Base-by-base conservation (phyloP, 2,797 vertebrate species). In the Simalia tracyae region DNA sequence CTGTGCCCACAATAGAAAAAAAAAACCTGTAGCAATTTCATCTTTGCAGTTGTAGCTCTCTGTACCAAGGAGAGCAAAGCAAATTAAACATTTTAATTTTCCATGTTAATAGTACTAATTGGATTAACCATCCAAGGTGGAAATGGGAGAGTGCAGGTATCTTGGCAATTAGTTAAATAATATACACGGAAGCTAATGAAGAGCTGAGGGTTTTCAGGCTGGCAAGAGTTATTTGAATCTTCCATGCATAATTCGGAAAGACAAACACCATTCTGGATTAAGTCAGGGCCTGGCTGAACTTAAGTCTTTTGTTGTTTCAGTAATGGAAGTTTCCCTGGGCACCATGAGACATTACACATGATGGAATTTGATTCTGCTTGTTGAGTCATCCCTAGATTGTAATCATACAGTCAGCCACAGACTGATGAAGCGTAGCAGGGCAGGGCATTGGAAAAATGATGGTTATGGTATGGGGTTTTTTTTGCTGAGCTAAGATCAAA, bases 401-500 rank as follows among this genome's bases (percentile, higher is more conserved):
- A 66, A 92, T 91, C 56, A 88, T 26, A 61, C 0, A 0, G 11
- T 76, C 90, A 87, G 22, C 7, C 24, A 87, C 84, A 57, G 88
- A 0, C 0, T 0, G 42, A 66, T 76, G 85, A 88, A 85, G 91
- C 68, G 88, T 90, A 72, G 50, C 90, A 90, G n/a, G 3, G 60
- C 64, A 0, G 0, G 60, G 86, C 93, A 64, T 86, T 4, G 1
- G 66, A 42, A 91, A 92, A 76, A 63, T 87, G 88, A 28, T 84
- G 63, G 46, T 92, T 95, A 89, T 87, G 86, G 92, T 59, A 86
- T 90, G 87, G 15, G 90, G 61, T 90, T 90, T 26, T 86, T 92
- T 89, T 68, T 88, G 89, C 89, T 91, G 88, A 66, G 64, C 89
- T 89, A 94, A 93, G 92, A 92, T 94, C 92, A 87, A 91, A 92